Conservation (phyloP, 1,140 invertebrate genomes). For the Rhynchophorus ferrugineus region DNA sequence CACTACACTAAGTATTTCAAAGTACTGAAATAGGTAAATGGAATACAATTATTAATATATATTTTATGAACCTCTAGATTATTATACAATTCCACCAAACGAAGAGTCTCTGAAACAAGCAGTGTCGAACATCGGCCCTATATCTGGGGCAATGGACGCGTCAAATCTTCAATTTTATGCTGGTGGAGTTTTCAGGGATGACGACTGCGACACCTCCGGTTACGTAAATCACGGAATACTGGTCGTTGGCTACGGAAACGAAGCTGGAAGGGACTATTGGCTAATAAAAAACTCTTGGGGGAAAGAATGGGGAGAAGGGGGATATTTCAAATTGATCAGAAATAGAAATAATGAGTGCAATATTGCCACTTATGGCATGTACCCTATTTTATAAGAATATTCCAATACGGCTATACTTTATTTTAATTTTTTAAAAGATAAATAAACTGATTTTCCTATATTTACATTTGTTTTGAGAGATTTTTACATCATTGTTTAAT, state of each 20-base stretch:
- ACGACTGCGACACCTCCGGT: conserved; percentile 37
- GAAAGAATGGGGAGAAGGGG: conserved; percentile 71
- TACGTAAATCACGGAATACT: conserved; percentile 83
- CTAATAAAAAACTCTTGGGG: conserved; percentile 84
- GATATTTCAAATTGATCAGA: conserved; percentile 84
- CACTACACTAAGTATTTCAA: too few relatives aligned
- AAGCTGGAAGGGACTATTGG: conserved; percentile 64
- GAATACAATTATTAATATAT: too few relatives aligned
- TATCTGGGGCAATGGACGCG: conserved; percentile 87
- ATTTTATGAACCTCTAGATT: too few relatives aligned
- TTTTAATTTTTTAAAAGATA: too few relatives aligned
- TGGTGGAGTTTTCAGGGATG: conserved; percentile 24
- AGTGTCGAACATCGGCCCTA: conserved; percentile 80
- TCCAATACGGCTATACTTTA: too few relatives aligned
- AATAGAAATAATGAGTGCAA: conserved; percentile 86
- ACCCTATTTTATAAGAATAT: conserved; percentile 37
- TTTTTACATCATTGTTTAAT: too few relatives aligned
- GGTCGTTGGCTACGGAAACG: conserved; percentile 74
- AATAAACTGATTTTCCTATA: too few relatives aligned
- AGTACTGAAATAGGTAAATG: too few relatives aligned
- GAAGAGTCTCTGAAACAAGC: conserved; percentile 64
- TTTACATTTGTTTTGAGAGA: too few relatives aligned
- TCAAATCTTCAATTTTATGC: conserved; percentile 40
- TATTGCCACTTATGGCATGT: conserved; percentile 50
- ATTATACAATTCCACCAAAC: too few relatives aligned